Base-by-base conservation (phyloP, 2,113 vertebrate genomes). In the Ellobius talpinus region DNA sequence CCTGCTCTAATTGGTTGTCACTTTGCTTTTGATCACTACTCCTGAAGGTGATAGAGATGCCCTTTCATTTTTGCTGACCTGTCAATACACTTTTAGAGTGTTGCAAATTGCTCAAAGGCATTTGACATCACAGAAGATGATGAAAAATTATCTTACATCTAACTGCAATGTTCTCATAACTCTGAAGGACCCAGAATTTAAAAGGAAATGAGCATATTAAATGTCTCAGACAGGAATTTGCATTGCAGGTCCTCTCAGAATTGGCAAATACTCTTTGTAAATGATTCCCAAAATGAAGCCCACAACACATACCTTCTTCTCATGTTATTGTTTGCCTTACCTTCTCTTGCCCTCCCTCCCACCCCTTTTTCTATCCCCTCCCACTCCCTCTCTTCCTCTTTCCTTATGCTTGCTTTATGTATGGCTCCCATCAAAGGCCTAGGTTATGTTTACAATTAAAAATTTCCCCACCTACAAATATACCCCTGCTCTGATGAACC, bases 1-100 rank as follows among this genome's bases (percentile, higher is more conserved):
- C 94, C 93, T 93, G 58, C 92, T 98, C 97, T 98, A 98, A 98
- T 98, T 97, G 96, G 96, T 95, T 98, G 97, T 97, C 96, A 98
- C 87, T 79, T 96, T 97, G 88, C 87, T 96, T 98, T 98, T 97
- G 98, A 98, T 98, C 96, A 52, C 88, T 0, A 0, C 82, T 95
- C 98, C 87, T 73, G 12, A 96, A 97, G 94, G 96, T 97, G 95
- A 98, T 94, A 94, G 98, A 97, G 98, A 97, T 92, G 93, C 87
- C 85, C 98, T 98, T 98, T 97, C 96, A 86, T 88, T 98, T 97
- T 96, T 98, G 98, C 97, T 97, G 72, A 13, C 16, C 84, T 84
- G 94, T 98, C 98, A 95, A 95, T 98, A 98, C 23, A 72, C 82
- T 93, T 95, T 95, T 95, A 78, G 90, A 93, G 65, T 91, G 87